Evolutionary conservation across 1,140 invertebrate species (phyloP), one percentile per base, ranked within the genome.

Genomic region (Drosophila carrolli): DNA sequence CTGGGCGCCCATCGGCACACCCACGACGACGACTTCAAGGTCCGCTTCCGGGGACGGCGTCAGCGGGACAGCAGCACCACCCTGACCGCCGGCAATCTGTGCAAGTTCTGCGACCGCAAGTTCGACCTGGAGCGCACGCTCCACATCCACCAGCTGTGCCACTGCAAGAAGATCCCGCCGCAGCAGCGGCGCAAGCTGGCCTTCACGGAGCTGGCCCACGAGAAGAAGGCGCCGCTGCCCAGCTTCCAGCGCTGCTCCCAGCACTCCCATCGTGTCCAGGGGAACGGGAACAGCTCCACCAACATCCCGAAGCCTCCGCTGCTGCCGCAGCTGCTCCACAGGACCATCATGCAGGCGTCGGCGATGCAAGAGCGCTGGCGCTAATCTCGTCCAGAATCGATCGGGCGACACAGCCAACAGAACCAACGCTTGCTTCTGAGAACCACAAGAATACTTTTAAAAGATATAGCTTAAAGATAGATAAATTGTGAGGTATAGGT

Each of bases 81-180:
- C 0, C 13, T 65, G 37, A 13, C 37, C 41, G 6, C 43, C 10
- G 37, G 23, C 13, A 78, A 78, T 3, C 62, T 65, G 47, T 89
- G 84, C 53, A 84, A 81, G 35, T 84, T 66, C 48, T 89, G 84
- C n/a, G 84, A 89, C 57, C 84, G 84, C 11, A 54, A 32, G 9
- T 89, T 89, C 16, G 77, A 84, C 8, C 40, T 89, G 35, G 84
- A 84, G n/a, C 84, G 84, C 7, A 88, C 84, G 0, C 37, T 89
- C 37, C 84, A 76, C 55, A 89, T 89, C 19, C 84, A 89, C 14
- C 84, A 73, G 56, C 10, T 89, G 74, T 57, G 65, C 50, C 62
- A 89, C 38, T 89, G 84, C 74, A 84, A 61, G 43, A 84, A 89
- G 53, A 89, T 89, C 19, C 55, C 84, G 14, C 85, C 85, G 7